phyloP scores from a whole-genome alignment of 2,113 vertebrate species.

The Crotalus viridis region DNA sequence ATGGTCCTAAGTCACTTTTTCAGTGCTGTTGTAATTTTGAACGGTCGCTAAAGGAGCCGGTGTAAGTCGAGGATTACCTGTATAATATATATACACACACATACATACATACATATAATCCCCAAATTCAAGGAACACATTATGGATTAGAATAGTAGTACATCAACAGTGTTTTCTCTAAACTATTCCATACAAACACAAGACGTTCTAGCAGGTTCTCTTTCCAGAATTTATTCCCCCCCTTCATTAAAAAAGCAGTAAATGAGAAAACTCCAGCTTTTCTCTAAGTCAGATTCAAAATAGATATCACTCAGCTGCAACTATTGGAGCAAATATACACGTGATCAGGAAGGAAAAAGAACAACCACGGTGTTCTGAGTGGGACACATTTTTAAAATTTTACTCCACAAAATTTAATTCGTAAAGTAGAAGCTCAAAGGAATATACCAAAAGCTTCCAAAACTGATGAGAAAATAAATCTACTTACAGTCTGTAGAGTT shows the following conservation, averaged over 20 bases:
- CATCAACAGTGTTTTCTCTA: background rate
- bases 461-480: background rate
- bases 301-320: background rate
- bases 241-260: background rate
- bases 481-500: conserved; percentile 98
- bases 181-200: background rate
- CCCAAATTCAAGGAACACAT: background rate
- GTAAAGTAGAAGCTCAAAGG: background rate
- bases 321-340: background rate
- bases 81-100: too few species aligned
- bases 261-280: background rate
- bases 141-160: background rate
- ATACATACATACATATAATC: conserved; percentile 3
- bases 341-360: background rate
- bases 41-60: background rate
- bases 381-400: background rate
- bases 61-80: background rate
- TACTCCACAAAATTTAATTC: conserved; percentile 28
- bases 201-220: background rate
- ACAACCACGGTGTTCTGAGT: background rate
- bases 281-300: background rate
- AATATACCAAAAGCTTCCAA: conserved; percentile 11
- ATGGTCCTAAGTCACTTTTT: background rate
- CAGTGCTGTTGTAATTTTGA: background rate
- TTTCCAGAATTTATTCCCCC: conserved; percentile 5